Evolutionary conservation across 2,888 invertebrate species (phyloP).

Genomic region (Drosophila colorata): DNA sequence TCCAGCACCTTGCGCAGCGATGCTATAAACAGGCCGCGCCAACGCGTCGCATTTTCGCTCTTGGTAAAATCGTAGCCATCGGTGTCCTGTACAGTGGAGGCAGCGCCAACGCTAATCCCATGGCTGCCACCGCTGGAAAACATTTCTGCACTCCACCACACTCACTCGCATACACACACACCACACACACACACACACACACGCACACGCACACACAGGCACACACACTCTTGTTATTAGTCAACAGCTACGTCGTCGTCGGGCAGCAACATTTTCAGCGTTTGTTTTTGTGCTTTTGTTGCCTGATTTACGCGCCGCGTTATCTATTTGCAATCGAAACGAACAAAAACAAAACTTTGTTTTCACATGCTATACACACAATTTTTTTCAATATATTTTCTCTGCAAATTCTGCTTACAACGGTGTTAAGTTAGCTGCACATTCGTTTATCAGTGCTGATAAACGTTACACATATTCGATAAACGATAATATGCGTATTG

Average conservation of each 20-base stretch:
- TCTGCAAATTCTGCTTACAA: conserved; percentile 64
- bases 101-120: conserved; percentile 58
- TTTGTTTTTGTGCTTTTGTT: conserved; percentile 28
- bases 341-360: conserved; percentile 56
- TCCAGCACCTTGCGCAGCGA: conserved; percentile 96
- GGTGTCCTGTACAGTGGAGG: conserved; percentile 62
- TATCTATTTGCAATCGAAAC: conserved; percentile 38
- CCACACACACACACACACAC: conserved; percentile 34
- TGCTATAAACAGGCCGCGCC: conserved; percentile 95
- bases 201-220: conserved; percentile 31
- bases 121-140: conserved; percentile 86
- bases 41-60: conserved; percentile 95
- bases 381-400: conserved; percentile 61
- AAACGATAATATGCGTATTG: conserved; percentile 15
- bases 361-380: conserved; percentile 63
- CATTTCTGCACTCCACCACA: conserved; percentile 85
- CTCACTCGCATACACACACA: conserved; percentile 30
- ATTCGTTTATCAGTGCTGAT: conserved; percentile 33
- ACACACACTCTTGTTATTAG: conserved; percentile 61
- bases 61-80: conserved; percentile 91
- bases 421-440: conserved; percentile 58
- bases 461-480: conserved; percentile 40
- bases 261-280: conserved; percentile 53
- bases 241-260: conserved; percentile 62
- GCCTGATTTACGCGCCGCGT: conserved; percentile 8